Conservation (phyloP, 2,797 vertebrate species). For the Salarias fasciatus region DNA sequence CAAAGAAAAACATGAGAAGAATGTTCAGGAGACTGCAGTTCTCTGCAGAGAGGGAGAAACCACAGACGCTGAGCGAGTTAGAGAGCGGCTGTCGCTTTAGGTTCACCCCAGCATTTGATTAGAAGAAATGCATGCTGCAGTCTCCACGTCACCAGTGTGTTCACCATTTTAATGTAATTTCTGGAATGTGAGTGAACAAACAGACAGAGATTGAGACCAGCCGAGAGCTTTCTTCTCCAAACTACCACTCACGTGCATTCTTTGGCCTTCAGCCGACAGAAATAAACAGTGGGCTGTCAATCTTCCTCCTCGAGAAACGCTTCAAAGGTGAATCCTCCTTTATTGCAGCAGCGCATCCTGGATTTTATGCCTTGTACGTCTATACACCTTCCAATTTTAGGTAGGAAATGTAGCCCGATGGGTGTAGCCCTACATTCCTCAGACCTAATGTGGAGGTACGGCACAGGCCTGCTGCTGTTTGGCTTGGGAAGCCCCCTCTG, state of each 20-base stretch:
- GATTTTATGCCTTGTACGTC: slow-evolving; percentile 38
- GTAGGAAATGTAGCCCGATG: slow-evolving; percentile 51
- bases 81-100: slow-evolving; percentile 14
- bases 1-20: slow-evolving; percentile 63
- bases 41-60: slow-evolving; percentile 43
- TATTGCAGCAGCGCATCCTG: slow-evolving; percentile 29
- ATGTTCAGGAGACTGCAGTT: slow-evolving; percentile 49
- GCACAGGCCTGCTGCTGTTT: slow-evolving; percentile 42
- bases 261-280: slow-evolving; percentile 41
- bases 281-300: slow-evolving; percentile 62
- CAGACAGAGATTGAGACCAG: slow-evolving; percentile 34
- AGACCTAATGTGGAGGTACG: slow-evolving; percentile 53
- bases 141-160: slow-evolving; percentile 28
- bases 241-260: slow-evolving; percentile 25
- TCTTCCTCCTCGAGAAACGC: slow-evolving; percentile 46
- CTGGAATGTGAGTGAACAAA: slow-evolving; percentile 46
- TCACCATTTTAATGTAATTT: slow-evolving; percentile 16
- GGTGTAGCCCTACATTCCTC: slow-evolving; percentile 70
- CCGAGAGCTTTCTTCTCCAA: slow-evolving; percentile 32
- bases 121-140: slow-evolving; percentile 28
- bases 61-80: slow-evolving; percentile 24
- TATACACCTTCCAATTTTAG: slow-evolving; percentile 43
- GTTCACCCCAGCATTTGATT: slow-evolving; percentile 49
- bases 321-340: slow-evolving; percentile 17
- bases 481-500: slow-evolving; percentile 61